Base-by-base conservation (phyloP, 1,140 invertebrate species). In the Hyposmocoma kahamanoa region DNA sequence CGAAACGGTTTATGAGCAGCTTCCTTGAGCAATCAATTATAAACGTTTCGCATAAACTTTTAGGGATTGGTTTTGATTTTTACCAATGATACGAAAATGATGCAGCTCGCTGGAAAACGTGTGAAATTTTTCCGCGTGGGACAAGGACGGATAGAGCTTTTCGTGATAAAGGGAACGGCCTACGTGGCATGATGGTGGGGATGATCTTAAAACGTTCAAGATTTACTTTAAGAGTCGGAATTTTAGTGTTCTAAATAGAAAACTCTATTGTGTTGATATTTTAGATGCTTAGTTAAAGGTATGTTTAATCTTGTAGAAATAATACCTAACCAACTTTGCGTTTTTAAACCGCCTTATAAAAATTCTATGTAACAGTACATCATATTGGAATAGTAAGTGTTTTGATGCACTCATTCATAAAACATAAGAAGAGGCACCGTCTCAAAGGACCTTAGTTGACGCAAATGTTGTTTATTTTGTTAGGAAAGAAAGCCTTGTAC, bases 381-480 rank as follows among this genome's bases (percentile, higher is more conserved):
- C 11, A 15, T 34, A 41, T 41, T 17, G 18, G 32, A 36, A 36
- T 15, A 13, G 58, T 62, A 68, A 68, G 56, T 72, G 72, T 67
- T 71, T 72, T 65, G 56, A n/a, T n/a, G 42, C 68, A 56, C 65
- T 81, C 74, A 78, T 84, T 71, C 72, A 84, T 84, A 81, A 81
- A 75, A 77, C 72, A 84, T 80, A 61, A 70, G 65, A 53, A 56
- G 53, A 62, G 53, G 63, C 60, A 67, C 59, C 39, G 64, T 82
- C 73, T 79, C 71, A 80, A 78, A 84, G 80, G 71, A 75, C 55
- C 62, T 65, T 71, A 73, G 71, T 82, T 68, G 71, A 79, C 75
- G 76, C 68, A 77, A 80, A 76, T 73, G 76, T 76, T 81, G 73
- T 84, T 84, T 84, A 82, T 84, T 84, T 84, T 75, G 76, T 84